Conservation (phyloP, 2,113 vertebrate species). For the Pelusios castaneus region DNA sequence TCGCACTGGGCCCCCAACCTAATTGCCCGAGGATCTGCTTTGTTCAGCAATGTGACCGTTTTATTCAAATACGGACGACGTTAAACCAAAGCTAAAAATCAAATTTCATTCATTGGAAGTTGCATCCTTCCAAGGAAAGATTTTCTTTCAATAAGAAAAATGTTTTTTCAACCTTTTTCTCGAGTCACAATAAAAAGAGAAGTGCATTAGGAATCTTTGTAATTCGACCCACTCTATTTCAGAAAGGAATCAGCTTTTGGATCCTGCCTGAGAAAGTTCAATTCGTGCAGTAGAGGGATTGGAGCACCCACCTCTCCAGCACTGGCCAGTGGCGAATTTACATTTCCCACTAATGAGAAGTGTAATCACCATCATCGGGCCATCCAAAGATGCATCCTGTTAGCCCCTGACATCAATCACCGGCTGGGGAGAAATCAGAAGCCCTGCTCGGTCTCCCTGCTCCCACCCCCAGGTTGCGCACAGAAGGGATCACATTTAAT, state of each 20-base stretch:
- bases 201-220: neutral
- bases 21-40: slow-evolving; percentile 56
- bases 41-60: slow-evolving; percentile 66
- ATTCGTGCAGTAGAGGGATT: slow-evolving; percentile 45
- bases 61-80: slow-evolving; percentile 68
- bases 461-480: neutral
- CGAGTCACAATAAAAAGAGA: neutral
- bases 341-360: slow-evolving; percentile 68
- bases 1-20: slow-evolving; percentile 20
- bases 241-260: slow-evolving; percentile 41
- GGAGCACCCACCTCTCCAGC: too few relatives aligned
- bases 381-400: slow-evolving; percentile 64
- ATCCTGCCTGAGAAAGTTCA: neutral
- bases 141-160: slow-evolving; percentile 39
- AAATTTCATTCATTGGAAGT: slow-evolving; percentile 48
- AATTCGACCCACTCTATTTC: slow-evolving; percentile 14
- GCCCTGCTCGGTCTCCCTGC: neutral
- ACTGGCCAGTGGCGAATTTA: slow-evolving; percentile 66
- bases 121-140: slow-evolving; percentile 2
- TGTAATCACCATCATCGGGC: slow-evolving; percentile 65
- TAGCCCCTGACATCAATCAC: slow-evolving; percentile 75
- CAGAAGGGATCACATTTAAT: slow-evolving; percentile 90
- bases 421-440: slow-evolving; percentile 53
- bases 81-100: slow-evolving; percentile 62
- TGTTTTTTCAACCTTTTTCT: neutral